Evolutionary conservation across 64 coral and sea anemone species (phyloP), one percentile per base, ranked within the genome.

Genomic region (Actinia equina): DNA sequence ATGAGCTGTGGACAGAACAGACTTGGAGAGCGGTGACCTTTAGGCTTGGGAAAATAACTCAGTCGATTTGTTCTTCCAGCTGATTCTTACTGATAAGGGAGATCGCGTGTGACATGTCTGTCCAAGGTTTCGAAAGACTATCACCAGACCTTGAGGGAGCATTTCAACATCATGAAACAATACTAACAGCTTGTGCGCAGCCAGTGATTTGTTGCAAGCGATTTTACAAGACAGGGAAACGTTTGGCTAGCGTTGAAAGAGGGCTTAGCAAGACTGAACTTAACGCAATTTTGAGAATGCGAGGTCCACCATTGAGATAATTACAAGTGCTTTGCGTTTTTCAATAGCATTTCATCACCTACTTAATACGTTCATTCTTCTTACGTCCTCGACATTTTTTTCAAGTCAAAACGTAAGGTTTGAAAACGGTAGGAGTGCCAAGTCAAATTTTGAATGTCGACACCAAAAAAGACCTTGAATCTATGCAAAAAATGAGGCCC

Each of bases 21-120:
- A 17, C 14, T 7, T 58, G 19, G 15, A 23, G 52, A 44, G 18
- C 26, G 6, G 18, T 60, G 59, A 57, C 83, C 83, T 63, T 63
- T 85, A 85, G 83, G 22, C 83, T 63, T 85, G 83, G 83, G 83
- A 85, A 85, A 85, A 85, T 85, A 85, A 60, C 83, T 60, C n/a
- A 59, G 52, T 42, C 25, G 59, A 58, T 17, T 58, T 20, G 83
- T 41, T 26, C 52, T 43, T 23, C 8, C 83, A 85, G 49, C 83
- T 85, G 83, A 85, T 58, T 52, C 22, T 58, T n/a, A 57, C 53
- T 85, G 83, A 85, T 85, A 85, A 85, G 83, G 52, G 78, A 52
- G 22, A 81, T 51, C 27, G 69, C 69, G 69, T 74, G 69, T 74
- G 69, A 74, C 69, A 30, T 74, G 26, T 41, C 69, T 74, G 69